A percentile compares a stretch with the other conserved stretches of the same genome.
Evolutionary conservation across 1,140 invertebrate genomes (phyloP).

Genomic region (Aricia agestis): DNA sequence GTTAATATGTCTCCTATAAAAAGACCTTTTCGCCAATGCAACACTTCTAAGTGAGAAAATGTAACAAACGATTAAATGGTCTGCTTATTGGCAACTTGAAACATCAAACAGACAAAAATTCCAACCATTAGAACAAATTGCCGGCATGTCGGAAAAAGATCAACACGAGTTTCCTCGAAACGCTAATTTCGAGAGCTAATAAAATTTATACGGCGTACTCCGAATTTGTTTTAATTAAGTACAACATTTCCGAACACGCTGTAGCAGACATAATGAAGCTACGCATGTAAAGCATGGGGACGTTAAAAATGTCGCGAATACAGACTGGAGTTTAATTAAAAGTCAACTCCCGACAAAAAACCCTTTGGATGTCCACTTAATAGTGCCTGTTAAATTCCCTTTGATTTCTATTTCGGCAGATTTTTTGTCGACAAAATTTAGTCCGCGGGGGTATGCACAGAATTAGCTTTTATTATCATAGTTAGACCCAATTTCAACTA

Average conservation of each 20-base stretch:
- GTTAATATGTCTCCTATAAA: no score
- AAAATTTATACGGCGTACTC: not conserved
- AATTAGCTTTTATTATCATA: not conserved
- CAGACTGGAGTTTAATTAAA: conserved; percentile 64
- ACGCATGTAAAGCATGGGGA: conserved; percentile 33
- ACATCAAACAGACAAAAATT: not conserved
- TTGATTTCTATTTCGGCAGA: conserved; percentile 25
- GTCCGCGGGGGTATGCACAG: not conserved
- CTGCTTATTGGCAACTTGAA: no score
- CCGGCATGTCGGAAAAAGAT: not conserved
- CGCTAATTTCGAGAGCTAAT: not conserved
- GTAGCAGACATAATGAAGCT: conserved; percentile 23
- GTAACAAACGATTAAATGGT: not conserved
- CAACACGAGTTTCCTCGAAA: not conserved
- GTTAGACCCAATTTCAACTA: no score
- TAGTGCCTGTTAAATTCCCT: conserved; percentile 33
- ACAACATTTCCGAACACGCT: not conserved
- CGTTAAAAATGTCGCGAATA: conserved; percentile 57
- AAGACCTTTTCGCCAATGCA: no score
- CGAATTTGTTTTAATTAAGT: conserved; percentile 16
- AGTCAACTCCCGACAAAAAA: conserved; percentile 56
- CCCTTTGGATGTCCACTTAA: conserved; percentile 43
- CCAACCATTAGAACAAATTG: not conserved
- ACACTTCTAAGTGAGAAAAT: no score
- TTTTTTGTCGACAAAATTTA: not conserved